A percentile compares a stretch with the other conserved stretches of the same genome.
phyloP scores from a whole-genome alignment of 2,797 vertebrate genomes.

The Eutrigla gurnardus region DNA sequence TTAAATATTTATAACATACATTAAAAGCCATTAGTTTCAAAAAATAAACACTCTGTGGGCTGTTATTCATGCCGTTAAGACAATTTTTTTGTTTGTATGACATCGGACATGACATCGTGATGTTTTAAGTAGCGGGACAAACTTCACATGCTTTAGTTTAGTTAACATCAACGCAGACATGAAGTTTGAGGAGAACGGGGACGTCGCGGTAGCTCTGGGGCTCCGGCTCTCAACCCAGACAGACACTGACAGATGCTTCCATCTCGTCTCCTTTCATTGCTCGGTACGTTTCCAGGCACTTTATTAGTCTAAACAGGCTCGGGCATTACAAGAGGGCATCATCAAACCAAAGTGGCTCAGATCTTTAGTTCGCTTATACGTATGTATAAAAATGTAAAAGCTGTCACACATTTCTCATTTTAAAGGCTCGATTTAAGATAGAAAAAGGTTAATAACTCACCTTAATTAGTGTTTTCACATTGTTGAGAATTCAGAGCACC shows the following conservation, averaged over 20 bases:
- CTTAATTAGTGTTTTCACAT: background rate
- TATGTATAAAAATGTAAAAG: background rate
- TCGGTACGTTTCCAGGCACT: constrained; percentile 68
- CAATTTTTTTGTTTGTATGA: constrained; percentile 72
- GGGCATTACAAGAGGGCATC: constrained; percentile 62
- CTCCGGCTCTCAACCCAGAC: constrained; percentile 68
- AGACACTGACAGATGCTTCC: constrained; percentile 85
- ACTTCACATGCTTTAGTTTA: constrained; percentile 84
- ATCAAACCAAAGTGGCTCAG: constrained; percentile 48
- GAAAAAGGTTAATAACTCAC: background rate
- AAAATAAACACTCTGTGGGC: constrained; percentile 77
- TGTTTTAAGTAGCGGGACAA: constrained; percentile 77
- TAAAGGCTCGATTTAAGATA: constrained; percentile 13
- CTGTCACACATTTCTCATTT: background rate
- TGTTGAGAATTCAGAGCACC: background rate
- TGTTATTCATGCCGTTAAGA: constrained; percentile 71
- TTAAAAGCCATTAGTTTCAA: constrained; percentile 87
- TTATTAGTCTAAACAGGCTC: constrained; percentile 75
- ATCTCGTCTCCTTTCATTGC: constrained; percentile 84
- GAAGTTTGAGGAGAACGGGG: constrained; percentile 68
- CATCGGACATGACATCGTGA: constrained; percentile 83
- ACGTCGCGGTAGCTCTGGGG: constrained; percentile 72
- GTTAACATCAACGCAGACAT: constrained; percentile 84
- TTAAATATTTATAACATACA: constrained; percentile 88
- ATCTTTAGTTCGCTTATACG: constrained; percentile 9